A percentile compares a stretch with the other conserved stretches of the same genome.
Conservation (phyloP, 2,888 invertebrate species). For the Stenodera caucasica region DNA sequence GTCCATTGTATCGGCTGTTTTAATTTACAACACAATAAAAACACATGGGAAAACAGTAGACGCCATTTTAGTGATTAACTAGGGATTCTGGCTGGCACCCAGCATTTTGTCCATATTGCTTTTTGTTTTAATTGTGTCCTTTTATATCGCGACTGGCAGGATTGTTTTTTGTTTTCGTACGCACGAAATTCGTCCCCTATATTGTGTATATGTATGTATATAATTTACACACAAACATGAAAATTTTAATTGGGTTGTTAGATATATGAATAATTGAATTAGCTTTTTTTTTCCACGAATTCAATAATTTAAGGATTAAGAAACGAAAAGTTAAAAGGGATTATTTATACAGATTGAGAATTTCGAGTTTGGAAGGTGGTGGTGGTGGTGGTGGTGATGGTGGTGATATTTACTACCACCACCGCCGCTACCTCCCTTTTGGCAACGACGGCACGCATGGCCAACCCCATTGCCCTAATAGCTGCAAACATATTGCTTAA, state of each 20-base stretch:
- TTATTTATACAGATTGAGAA: constrained; percentile 1
- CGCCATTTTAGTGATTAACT: constrained; percentile 59
- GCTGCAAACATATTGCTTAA: constrained; percentile 58
- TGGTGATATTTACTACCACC: not conserved
- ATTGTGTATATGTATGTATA: constrained; percentile 7
- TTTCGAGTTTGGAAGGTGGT: not conserved
- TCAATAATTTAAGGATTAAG: not conserved
- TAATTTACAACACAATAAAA: constrained; percentile 59
- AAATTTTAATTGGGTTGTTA: constrained; percentile 56
- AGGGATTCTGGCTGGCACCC: constrained; percentile 54
- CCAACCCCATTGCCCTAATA: constrained; percentile 47
- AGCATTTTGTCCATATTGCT: constrained; percentile 55
- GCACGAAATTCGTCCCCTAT: not conserved
- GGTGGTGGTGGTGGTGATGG: too few species aligned
- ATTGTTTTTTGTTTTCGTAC: constrained; percentile 50
- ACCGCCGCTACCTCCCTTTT: constrained; percentile 9
- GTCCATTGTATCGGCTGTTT: constrained; percentile 55
- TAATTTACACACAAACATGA: constrained; percentile 49
- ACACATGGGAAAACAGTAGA: constrained; percentile 60
- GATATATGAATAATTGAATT: constrained; percentile 33
- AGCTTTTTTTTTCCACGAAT: not conserved
- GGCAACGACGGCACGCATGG: constrained; percentile 39
- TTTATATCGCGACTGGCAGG: constrained; percentile 47
- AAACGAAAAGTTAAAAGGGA: constrained; percentile 1
- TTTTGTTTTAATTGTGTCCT: constrained; percentile 56